Conservation (phyloP, 2,797 vertebrate species). For the Thamnophis elegans region DNA sequence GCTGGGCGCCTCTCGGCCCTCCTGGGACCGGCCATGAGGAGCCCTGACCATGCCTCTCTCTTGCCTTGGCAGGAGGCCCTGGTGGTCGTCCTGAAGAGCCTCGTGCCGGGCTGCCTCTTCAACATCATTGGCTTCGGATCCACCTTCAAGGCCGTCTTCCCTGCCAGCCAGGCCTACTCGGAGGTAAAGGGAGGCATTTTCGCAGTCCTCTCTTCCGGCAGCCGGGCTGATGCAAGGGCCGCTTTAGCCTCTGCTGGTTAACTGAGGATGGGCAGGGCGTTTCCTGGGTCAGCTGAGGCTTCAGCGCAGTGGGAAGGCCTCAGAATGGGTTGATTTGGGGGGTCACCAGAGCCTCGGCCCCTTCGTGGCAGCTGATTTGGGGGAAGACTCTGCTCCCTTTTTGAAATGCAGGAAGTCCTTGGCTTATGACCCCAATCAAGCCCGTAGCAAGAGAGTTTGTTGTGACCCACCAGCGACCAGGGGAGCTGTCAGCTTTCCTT, state of each 20-base stretch:
- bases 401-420: no score
- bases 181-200: slow-evolving; percentile 75
- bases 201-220: rapidly evolving
- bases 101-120: slow-evolving; percentile 87
- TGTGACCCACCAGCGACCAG: no score
- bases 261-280: background rate
- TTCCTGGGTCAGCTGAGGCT: background rate
- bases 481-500: no score
- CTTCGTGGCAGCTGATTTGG: background rate
- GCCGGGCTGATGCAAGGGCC: background rate
- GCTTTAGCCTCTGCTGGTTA: background rate
- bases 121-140: slow-evolving; percentile 91
- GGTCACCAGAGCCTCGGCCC: background rate
- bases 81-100: slow-evolving; percentile 90
- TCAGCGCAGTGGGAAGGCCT: background rate
- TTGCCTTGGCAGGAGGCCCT: slow-evolving; percentile 81
- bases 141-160: slow-evolving; percentile 86
- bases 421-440: no score
- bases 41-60: rapidly evolving
- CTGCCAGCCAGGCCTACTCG: slow-evolving; percentile 84
- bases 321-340: background rate
- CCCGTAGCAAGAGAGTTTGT: no score
- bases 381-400: background rate
- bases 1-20: background rate
- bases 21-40: rapidly evolving